Conservation (phyloP, 2,888 invertebrate species). For the Lissocephala sabroskyi region DNA sequence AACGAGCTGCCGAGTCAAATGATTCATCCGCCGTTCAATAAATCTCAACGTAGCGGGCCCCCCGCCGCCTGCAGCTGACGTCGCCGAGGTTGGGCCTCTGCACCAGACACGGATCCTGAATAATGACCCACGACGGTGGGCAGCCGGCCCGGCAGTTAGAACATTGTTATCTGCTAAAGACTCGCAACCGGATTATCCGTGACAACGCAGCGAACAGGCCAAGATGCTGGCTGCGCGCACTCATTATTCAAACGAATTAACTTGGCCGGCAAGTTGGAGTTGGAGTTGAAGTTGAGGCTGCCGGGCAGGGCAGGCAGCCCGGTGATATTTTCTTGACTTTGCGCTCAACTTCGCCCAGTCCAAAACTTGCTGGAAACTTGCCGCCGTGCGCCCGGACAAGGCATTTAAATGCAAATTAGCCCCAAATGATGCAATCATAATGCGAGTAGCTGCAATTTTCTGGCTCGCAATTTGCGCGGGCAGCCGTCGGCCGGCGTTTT, state of each 20-base stretch:
- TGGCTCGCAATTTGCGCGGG: background rate
- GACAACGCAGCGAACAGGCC: conserved; percentile 34
- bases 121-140: conserved; percentile 57
- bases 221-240: conserved; percentile 16
- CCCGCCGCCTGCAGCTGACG: conserved; percentile 32
- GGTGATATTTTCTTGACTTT: conserved; percentile 61
- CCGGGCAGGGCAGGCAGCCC: conserved; percentile 37
- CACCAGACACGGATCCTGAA: conserved; percentile 39
- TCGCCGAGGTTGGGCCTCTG: conserved; percentile 23
- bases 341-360: conserved; percentile 57
- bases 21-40: conserved; percentile 59
- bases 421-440: conserved; percentile 65
- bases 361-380: conserved; percentile 25
- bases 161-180: conserved; percentile 52
- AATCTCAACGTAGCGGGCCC: conserved; percentile 43
- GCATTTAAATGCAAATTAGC: conserved; percentile 66
- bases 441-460: conserved; percentile 34
- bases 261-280: conserved; percentile 17
- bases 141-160: conserved; percentile 53
- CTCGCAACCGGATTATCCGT: conserved; percentile 13
- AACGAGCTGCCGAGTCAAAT: conserved; percentile 32
- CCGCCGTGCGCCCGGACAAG: conserved; percentile 22
- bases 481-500: conserved; percentile 25
- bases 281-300: background rate
- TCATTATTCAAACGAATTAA: conserved; percentile 63